Conservation (phyloP, 2,113 vertebrate genomes). For the Alligator sinensis region DNA sequence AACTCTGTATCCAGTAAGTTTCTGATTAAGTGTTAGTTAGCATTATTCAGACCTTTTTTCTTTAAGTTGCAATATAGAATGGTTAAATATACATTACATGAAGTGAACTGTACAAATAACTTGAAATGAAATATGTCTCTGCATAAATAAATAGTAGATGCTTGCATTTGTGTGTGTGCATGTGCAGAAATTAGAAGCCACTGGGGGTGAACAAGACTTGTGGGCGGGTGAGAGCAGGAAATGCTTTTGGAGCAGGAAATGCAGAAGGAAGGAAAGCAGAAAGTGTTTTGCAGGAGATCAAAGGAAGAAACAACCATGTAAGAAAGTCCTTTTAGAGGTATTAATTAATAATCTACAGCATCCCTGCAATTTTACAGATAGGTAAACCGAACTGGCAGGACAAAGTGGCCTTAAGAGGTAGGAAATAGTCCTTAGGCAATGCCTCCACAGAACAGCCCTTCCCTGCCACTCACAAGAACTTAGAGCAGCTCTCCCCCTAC, state of each 20-base stretch:
- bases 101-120: neutral
- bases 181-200: too few species aligned
- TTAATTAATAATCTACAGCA: neutral
- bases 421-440: neutral
- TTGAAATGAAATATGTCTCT: too few species aligned
- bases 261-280: neutral
- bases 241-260: neutral
- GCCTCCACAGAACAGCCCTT: neutral
- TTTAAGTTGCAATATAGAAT: neutral
- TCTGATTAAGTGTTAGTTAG: neutral
- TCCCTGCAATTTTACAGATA: neutral
- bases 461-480: neutral
- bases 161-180: too few species aligned
- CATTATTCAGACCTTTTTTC: neutral
- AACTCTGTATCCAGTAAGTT: neutral
- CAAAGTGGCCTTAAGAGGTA: neutral
- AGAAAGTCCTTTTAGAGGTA: neutral
- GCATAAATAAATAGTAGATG: too few species aligned
- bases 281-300: neutral
- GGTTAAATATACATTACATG: neutral
- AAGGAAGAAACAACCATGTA: neutral
- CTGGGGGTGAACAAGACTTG: neutral
- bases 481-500: neutral
- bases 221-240: neutral
- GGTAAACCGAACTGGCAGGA: neutral